These are phyloP conservation scores for Dryobates pubescens DNA, from an alignment of 2,797 vertebrate species.

Conservation along the genomic window DNA sequence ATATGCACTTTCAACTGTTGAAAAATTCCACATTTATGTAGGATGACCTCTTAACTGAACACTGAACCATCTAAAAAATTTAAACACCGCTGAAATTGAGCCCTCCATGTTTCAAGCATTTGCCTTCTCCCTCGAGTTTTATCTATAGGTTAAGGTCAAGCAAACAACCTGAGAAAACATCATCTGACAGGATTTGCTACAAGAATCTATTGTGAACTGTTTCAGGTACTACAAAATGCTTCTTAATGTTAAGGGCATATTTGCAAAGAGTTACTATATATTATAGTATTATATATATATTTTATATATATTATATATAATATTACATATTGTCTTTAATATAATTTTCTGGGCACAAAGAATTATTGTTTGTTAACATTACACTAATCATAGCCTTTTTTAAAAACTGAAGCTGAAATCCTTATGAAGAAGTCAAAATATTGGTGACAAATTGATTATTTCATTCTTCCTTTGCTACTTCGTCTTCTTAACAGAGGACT, in stretches of 20 bases:
- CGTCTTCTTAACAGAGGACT: neutral
- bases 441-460: rapidly evolving
- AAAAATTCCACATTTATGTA: neutral
- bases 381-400: neutral
- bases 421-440: neutral
- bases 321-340: too few relatives aligned
- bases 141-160: neutral
- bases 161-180: neutral
- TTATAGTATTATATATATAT: too few relatives aligned
- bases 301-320: too few relatives aligned
- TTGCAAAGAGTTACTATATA: neutral
- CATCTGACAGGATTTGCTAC: neutral
- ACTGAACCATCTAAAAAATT: neutral
- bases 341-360: neutral
- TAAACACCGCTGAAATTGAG: neutral
- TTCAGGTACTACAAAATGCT: neutral
- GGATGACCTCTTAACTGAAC: neutral
- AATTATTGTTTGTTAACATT: neutral
- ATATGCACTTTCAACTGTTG: neutral
- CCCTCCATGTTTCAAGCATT: neutral
- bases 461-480: neutral
- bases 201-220: neutral
- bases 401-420: neutral
- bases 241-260: neutral
- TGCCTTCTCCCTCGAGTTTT: neutral